Percentiles rank a stretch among this genome's conserved stretches.
These are phyloP conservation scores for Calcarius lapponicus DNA, from an alignment of 2,797 vertebrate genomes.

Conservation along the genomic window DNA sequence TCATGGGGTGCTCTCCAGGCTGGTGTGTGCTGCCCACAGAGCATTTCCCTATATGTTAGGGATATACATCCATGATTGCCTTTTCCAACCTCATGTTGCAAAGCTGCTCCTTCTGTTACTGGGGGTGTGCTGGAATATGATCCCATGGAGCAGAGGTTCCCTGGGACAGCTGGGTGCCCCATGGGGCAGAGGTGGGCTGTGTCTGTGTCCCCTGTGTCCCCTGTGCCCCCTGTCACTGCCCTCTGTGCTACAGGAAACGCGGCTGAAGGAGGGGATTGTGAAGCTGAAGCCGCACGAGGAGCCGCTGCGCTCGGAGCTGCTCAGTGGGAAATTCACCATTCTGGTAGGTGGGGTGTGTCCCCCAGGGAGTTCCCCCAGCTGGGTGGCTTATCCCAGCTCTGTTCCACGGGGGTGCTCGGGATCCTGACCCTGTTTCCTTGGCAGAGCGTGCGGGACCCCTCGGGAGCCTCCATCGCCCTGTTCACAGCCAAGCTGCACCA, in stretches of 20 bases:
- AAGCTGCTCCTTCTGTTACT: too few relatives aligned
- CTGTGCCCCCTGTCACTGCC: rapidly evolving
- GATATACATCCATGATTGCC: too few relatives aligned
- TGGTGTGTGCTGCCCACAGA: background rate
- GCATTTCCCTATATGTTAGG: background rate
- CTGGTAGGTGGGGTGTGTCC: slow-evolving; percentile 80
- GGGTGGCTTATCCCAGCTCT: background rate
- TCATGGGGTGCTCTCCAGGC: background rate
- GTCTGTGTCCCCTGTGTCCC: background rate
- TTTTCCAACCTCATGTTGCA: background rate
- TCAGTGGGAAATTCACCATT: slow-evolving; percentile 97
- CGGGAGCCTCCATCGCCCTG: slow-evolving; percentile 94
- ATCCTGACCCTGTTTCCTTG: background rate
- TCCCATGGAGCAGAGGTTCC: background rate
- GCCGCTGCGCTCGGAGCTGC: slow-evolving; percentile 93
- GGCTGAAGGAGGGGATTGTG: slow-evolving; percentile 96
- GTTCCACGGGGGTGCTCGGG: rapidly evolving
- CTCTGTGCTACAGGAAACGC: slow-evolving; percentile 84
- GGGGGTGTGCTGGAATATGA: background rate
- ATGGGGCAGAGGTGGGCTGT: rapidly evolving
- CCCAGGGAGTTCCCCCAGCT: rapidly evolving
- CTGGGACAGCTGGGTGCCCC: rapidly evolving
- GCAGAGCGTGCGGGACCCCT: slow-evolving; percentile 91
- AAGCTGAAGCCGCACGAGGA: slow-evolving; percentile 95
- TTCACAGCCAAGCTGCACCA: slow-evolving; percentile 97